Base-by-base conservation (phyloP, 2,113 vertebrate genomes). In the Mohoua ochrocephala region DNA sequence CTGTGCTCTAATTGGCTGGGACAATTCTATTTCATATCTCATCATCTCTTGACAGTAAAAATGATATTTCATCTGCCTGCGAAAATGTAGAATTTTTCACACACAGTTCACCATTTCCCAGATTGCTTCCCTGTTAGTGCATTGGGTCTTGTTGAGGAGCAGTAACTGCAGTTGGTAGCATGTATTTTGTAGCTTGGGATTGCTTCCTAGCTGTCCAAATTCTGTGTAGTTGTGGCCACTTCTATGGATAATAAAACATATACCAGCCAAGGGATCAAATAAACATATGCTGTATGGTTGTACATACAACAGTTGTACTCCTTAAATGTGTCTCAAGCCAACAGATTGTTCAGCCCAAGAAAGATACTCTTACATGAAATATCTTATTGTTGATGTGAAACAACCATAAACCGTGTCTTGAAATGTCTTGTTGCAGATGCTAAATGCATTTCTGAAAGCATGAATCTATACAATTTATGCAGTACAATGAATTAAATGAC, bases 381-480 rank as follows among this genome's bases (percentile, higher is more conserved):
- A 75, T 37, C 57, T 54, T 85, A 18, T 18, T 68, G n/a, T 91
- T 39, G 54, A 84, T 54, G 57, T 94, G 16, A 93, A 94, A 91
- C 52, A 92, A 63, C 73, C 76, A 50, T 61, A 91, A 95, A 83
- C 41, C 71, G 49, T 70, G 67, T 75, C 45, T 85, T 73, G 60
- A 93, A 93, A 76, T 79, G 49, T 87, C 84, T 94, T 67, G 18
- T 86, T 92, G 74, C 52, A 96, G 95, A 78, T 82, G 33, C 44
- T 64, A 61, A 83, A 61, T 71, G 65, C 92, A n/a, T 91, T 96
- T 94, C 78, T 54, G 61, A 76, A 93, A 90, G 76, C 3, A 37
- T 75, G 37, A 95, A 79, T 81, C 78, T 57, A 81, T 54, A 89
- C n/a, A 80, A 41, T 86, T 96, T 94, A 89, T 90, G 74, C 80